Base-by-base conservation (phyloP, 2,113 vertebrate genomes). In the Forbesichthys agassizii region DNA sequence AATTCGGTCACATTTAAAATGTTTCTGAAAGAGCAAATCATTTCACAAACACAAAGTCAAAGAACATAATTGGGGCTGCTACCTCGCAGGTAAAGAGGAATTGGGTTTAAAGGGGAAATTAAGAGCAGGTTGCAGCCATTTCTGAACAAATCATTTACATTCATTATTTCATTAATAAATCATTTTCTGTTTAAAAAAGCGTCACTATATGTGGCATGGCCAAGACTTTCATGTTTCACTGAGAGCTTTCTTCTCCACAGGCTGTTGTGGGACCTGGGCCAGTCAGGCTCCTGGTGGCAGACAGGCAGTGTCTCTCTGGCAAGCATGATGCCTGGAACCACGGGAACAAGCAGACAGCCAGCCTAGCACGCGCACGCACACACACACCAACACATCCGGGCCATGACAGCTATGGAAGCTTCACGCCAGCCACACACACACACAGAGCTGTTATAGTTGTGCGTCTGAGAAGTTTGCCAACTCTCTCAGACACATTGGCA, bases 101-200 rank as follows among this genome's bases (percentile, higher is more conserved):
- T 69, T 33, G 6, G 18, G 57, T 60, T 74, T 46, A 66, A 11
- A 36, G 61, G 73, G 73, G 66, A 63, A 49, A 68, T 68, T 80
- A 85, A 78, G 85, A 86, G 87, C 89, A 83, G 90, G 89, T 48
- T 60, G 83, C 71, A 87, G 86, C 81, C 72, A 70, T 49, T 70
- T 78, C 77, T 85, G 86, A 89, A 91, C 11, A 52, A 11, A 11
- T n/a, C 11, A 1, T 1, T 54, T 54, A n/a, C 11, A 54, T 14
- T 5, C 10, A 54, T 16, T 87, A 76, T 70, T 58, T 66, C 55
- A 47, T 70, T 73, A 63, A 55, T 79, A 68, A 51, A 53, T 20
- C 7, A 47, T 61, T 51, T 36, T 59, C 11, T 36, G 47, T 54
- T 62, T 74, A 42, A 42, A 42, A 42, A 42, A 42, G 27, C 27